Conservation (phyloP, 2,797 vertebrate species). For the Chaetodon trifasciatus region DNA sequence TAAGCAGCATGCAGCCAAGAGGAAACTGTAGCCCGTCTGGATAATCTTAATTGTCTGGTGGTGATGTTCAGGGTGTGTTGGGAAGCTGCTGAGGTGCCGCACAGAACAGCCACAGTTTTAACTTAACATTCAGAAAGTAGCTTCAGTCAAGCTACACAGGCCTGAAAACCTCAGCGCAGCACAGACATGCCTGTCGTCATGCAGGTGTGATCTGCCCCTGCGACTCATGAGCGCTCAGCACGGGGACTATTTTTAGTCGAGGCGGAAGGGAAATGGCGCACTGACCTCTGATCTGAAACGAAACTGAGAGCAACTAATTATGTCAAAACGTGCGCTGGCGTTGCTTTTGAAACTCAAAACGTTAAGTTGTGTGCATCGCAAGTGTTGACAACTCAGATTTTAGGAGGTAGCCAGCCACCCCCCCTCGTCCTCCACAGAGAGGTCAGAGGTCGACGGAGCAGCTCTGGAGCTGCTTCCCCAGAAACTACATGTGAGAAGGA, state of each 20-base stretch:
- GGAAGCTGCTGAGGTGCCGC: neutral
- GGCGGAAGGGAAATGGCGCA: constrained; percentile 50
- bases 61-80: neutral
- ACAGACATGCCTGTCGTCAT: constrained; percentile 8
- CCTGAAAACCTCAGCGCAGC: neutral
- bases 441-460: constrained; percentile 63
- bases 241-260: constrained; percentile 49
- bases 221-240: constrained; percentile 22
- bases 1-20: too few species aligned
- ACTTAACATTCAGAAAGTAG: neutral
- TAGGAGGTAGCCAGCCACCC: neutral
- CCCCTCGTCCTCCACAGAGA: constrained; percentile 12
- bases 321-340: neutral
- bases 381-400: neutral
- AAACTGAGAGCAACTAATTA: constrained; percentile 53
- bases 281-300: constrained; percentile 33
- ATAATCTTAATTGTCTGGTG: neutral
- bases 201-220: constrained; percentile 54
- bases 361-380: neutral
- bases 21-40: neutral
- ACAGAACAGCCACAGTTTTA: neutral
- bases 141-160: constrained; percentile 2
- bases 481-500: constrained; percentile 15
- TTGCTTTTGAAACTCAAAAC: neutral
- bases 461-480: constrained; percentile 38